Conservation (phyloP, 2,113 vertebrate species). For the Scolopax mira region DNA sequence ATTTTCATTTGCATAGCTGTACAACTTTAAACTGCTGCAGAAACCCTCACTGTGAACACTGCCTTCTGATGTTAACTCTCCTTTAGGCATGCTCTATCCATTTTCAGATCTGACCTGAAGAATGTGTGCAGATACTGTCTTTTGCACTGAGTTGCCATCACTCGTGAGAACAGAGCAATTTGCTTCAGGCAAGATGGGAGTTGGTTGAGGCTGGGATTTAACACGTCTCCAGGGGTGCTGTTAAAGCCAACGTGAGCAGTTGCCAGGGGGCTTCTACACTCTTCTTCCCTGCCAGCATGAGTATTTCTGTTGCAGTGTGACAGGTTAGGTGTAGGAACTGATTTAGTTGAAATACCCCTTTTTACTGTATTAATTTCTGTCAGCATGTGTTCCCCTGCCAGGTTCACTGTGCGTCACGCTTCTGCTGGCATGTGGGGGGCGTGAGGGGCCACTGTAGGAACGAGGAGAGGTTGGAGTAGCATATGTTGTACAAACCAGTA, state of each 20-base stretch:
- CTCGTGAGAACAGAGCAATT: neutral
- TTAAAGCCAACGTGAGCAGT: neutral
- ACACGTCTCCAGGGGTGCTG: neutral
- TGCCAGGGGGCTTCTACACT: neutral
- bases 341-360: neutral
- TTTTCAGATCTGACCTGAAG: neutral
- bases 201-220: neutral
- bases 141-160: neutral
- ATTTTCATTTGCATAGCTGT: neutral
- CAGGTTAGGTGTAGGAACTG: neutral
- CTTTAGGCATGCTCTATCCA: neutral
- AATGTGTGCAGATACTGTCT: neutral
- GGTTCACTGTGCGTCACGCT: rapidly evolving
- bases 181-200: neutral
- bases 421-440: rapidly evolving
- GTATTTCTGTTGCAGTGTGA: rapidly evolving
- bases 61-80: neutral
- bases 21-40: neutral
- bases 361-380: neutral
- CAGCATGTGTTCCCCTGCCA: rapidly evolving
- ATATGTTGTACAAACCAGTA: neutral
- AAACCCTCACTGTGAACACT: neutral
- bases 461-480: neutral
- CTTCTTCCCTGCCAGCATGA: neutral
- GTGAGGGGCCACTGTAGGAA: neutral